Conservation (phyloP, 2,113 vertebrate genomes). For the Ardeotis arabs region DNA sequence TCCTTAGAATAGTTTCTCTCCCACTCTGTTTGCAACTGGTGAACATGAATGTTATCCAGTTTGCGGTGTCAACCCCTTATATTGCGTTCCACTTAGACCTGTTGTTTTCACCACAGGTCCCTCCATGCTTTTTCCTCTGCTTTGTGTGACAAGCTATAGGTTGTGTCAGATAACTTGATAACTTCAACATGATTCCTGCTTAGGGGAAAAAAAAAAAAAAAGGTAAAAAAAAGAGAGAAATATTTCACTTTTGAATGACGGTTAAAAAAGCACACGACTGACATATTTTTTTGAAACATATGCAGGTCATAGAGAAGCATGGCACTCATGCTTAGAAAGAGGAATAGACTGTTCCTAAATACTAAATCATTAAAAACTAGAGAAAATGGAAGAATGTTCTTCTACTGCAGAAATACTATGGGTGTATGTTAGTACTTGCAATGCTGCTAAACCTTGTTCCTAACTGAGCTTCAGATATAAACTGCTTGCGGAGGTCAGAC, state of each 20-base stretch:
- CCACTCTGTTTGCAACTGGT: slow-evolving; percentile 31
- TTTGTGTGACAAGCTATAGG: slow-evolving; percentile 49
- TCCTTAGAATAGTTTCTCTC: slow-evolving; percentile 30
- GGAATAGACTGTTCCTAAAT: background rate
- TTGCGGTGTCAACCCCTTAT: slow-evolving; percentile 46
- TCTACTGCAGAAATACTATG: background rate
- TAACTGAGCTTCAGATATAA: background rate
- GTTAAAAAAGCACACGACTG: background rate
- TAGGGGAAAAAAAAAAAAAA: background rate
- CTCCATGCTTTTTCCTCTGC: slow-evolving; percentile 2
- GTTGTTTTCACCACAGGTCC: slow-evolving; percentile 60
- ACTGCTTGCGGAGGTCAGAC: background rate
- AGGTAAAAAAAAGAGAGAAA: background rate
- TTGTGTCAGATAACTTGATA: slow-evolving; percentile 46
- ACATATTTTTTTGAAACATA: background rate
- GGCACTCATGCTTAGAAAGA: background rate
- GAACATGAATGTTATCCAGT: slow-evolving; percentile 9
- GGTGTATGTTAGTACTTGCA: background rate
- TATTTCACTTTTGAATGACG: slow-evolving; percentile 40
- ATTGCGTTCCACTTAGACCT: slow-evolving; percentile 22
- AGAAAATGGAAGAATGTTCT: background rate
- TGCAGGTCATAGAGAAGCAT: background rate
- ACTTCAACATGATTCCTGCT: slow-evolving; percentile 31
- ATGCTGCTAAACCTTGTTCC: background rate
- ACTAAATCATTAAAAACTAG: background rate